Evolutionary conservation across 2,888 invertebrate genomes (phyloP).

Genomic region (Luffia ferchaultella): DNA sequence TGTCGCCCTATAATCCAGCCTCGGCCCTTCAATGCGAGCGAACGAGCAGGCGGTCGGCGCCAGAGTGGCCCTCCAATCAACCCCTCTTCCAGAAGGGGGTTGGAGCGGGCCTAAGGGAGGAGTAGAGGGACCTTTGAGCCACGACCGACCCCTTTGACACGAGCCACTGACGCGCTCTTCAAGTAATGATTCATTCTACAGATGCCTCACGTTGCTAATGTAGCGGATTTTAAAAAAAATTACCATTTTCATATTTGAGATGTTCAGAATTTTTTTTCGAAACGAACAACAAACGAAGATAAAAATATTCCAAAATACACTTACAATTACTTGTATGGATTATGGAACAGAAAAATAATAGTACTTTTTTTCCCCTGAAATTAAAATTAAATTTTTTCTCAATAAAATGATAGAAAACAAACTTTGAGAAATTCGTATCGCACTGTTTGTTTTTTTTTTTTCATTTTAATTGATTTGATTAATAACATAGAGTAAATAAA

Average conservation of each 20-base stretch:
- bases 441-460: too few species aligned
- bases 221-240: constrained; percentile 28
- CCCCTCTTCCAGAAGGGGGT: constrained; percentile 26
- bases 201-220: constrained; percentile 64
- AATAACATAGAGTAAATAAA: too few species aligned
- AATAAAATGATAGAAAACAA: too few species aligned
- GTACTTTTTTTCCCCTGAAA: too few species aligned
- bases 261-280: too few species aligned
- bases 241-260: constrained; percentile 24
- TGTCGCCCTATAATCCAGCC: constrained; percentile 63
- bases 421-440: too few species aligned
- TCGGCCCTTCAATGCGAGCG: constrained; percentile 60
- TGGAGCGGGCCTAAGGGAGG: constrained; percentile 20
- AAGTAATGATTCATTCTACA: constrained; percentile 66
- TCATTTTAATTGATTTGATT: too few species aligned
- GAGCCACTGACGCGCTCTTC: constrained; percentile 64
- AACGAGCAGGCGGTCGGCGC: constrained; percentile 61
- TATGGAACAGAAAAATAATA: too few species aligned
- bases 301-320: too few species aligned
- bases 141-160: constrained; percentile 61
- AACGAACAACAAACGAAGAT: too few species aligned
- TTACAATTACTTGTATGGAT: too few species aligned
- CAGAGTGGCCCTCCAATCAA: constrained; percentile 66
- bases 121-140: constrained; percentile 58
- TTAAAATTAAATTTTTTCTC: too few species aligned